Conservation (phyloP, 2,888 invertebrate genomes). For the Pseudococcus longispinus region DNA sequence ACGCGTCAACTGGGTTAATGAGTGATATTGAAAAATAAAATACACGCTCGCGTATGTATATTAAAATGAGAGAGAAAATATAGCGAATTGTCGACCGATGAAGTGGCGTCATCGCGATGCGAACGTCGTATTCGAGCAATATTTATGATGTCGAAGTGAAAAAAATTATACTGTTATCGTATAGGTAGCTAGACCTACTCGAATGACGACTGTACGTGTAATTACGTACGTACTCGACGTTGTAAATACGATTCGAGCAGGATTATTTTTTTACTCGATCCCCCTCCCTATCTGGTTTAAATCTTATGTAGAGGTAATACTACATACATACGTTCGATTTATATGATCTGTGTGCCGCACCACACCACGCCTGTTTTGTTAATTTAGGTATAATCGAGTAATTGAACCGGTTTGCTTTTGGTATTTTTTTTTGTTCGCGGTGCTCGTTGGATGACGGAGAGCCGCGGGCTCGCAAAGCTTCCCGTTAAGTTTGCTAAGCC, state of each 20-base stretch:
- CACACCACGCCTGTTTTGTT: not conserved
- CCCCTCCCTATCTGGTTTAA: not conserved
- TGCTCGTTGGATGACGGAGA: not conserved
- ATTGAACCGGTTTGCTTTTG: not conserved
- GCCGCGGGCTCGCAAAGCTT: not conserved
- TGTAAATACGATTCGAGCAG: no score
- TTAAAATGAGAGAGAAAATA: not conserved
- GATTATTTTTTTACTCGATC: not conserved
- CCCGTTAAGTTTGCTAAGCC: not conserved
- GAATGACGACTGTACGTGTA: no score
- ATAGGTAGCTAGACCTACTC: no score
- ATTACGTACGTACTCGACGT: not conserved
- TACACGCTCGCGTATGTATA: not conserved
- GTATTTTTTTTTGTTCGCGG: not conserved
- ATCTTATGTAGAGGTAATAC: not conserved
- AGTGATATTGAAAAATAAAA: not conserved
- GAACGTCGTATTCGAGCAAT: not conserved
- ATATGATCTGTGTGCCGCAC: not conserved
- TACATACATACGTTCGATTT: not conserved
- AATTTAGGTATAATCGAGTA: not conserved
- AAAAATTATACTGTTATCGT: not conserved
- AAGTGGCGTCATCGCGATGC: no score
- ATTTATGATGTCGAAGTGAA: no score
- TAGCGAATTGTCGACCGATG: not conserved
- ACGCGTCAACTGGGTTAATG: slow-evolving; percentile 5